A percentile compares a stretch with the other conserved stretches of the same genome.
Evolutionary conservation across 2,113 vertebrate genomes (phyloP).

Genomic region (Callionymus lyra): DNA sequence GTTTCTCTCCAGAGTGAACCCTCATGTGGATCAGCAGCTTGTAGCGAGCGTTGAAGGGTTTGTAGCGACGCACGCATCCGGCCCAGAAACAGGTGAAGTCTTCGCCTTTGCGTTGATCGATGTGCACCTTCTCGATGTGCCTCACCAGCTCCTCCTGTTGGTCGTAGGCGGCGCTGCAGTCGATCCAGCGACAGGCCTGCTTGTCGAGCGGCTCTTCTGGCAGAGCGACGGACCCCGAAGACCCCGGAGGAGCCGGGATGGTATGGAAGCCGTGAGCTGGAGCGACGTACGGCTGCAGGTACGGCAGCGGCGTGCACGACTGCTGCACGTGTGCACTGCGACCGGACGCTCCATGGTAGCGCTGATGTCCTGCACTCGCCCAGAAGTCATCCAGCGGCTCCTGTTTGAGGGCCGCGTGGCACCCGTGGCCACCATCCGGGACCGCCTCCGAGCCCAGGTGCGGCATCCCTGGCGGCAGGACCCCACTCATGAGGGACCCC

Average conservation of each 20-base stretch:
- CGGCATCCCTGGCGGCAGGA: slow-evolving; percentile 46
- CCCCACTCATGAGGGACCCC: slow-evolving; percentile 49
- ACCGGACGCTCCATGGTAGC: slow-evolving; percentile 59
- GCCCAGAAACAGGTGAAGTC: slow-evolving; percentile 99
- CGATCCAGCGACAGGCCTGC: slow-evolving; percentile 93
- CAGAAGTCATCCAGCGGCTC: slow-evolving; percentile 86
- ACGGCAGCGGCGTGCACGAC: slow-evolving; percentile 81
- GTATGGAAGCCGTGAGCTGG: slow-evolving; percentile 58
- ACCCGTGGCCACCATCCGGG: slow-evolving; percentile 64
- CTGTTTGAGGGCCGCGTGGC: slow-evolving; percentile 77
- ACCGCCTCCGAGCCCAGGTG: slow-evolving; percentile 35
- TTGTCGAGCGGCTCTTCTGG: slow-evolving; percentile 61
- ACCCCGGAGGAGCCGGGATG: slow-evolving; percentile 38
- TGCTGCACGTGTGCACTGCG: slow-evolving; percentile 54
- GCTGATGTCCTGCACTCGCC: slow-evolving; percentile 73
- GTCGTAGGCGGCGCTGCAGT: slow-evolving; percentile 89
- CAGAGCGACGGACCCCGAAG: slow-evolving; percentile 36
- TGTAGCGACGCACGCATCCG: slow-evolving; percentile 91
- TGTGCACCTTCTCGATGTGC: slow-evolving; percentile 97
- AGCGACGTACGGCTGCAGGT: slow-evolving; percentile 75
- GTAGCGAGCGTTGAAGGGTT: slow-evolving; percentile 98
- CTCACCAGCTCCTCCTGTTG: slow-evolving; percentile 98
- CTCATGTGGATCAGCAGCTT: slow-evolving; percentile 99
- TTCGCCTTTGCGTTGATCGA: slow-evolving; percentile 96
- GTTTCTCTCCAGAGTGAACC: slow-evolving; percentile 97